A percentile compares a stretch with the other conserved stretches of the same genome.
phyloP scores from a whole-genome alignment of 2,113 vertebrate species.

The Plecturocebus donacophilus region DNA sequence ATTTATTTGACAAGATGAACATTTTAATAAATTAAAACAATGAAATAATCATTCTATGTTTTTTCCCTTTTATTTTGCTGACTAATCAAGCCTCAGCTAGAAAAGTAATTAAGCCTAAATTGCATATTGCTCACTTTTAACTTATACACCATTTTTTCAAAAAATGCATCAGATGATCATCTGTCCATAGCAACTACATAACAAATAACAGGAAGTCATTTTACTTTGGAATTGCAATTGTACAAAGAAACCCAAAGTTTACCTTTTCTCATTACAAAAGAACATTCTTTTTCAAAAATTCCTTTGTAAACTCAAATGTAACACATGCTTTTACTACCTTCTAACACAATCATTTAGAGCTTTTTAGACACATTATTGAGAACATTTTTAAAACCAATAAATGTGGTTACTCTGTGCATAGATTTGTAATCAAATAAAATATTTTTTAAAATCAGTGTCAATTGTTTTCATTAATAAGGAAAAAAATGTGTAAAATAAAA shows the following conservation, averaged over 20 bases:
- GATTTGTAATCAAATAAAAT: background rate
- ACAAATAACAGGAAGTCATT: background rate
- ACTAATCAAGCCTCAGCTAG: background rate
- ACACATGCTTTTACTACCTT: too few relatives aligned
- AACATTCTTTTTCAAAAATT: background rate
- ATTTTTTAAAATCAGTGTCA: background rate
- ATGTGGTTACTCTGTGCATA: background rate
- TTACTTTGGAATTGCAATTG: background rate
- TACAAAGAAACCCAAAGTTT: background rate
- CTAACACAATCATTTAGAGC: background rate
- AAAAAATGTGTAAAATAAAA: background rate
- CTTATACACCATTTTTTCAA: background rate
- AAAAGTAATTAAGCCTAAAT: background rate
- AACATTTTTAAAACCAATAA: background rate
- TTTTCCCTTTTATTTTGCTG: background rate
- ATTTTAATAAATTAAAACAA: constrained; percentile 6
- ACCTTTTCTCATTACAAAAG: background rate
- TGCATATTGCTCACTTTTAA: background rate
- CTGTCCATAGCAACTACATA: background rate
- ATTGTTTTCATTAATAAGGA: background rate
- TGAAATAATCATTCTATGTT: background rate
- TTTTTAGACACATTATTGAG: background rate
- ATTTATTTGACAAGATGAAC: background rate
- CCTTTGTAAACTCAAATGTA: background rate
- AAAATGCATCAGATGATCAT: background rate